phyloP scores from a whole-genome alignment of 2,113 vertebrate genomes.

The Hippoglossus stenolepis region DNA sequence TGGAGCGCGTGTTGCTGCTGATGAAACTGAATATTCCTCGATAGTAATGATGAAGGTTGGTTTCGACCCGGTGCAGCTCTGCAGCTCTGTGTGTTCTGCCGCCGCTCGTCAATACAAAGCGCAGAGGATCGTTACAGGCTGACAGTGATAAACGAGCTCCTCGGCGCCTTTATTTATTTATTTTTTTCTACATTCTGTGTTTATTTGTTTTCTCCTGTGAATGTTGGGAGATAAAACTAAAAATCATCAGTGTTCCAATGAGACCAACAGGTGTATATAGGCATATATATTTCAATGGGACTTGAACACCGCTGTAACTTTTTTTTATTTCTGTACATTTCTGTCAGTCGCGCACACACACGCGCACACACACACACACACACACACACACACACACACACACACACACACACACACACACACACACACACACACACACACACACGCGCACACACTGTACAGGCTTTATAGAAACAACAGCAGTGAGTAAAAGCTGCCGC shows the following conservation, averaged over 20 bases:
- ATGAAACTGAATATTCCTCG: constrained; percentile 11
- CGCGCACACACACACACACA: background rate
- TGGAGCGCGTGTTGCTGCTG: background rate
- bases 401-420: too few relatives aligned
- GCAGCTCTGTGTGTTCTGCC: background rate
- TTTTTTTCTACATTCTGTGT: background rate
- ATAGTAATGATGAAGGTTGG: background rate
- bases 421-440: too few relatives aligned
- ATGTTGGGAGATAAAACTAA: background rate
- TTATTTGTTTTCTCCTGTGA: background rate
- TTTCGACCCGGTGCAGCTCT: background rate
- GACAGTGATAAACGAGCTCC: constrained; percentile 68
- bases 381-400: background rate
- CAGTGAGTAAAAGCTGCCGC: background rate
- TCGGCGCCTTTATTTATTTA: constrained; percentile 5
- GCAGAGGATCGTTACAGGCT: constrained; percentile 28
- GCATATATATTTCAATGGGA: background rate
- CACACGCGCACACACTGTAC: background rate
- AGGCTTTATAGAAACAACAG: background rate
- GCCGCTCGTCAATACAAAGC: constrained; percentile 3
- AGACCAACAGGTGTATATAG: background rate
- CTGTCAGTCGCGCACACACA: background rate
- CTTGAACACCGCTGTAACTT: background rate
- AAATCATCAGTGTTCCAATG: background rate
- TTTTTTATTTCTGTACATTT: background rate